Base-by-base conservation (phyloP, 2,797 vertebrate genomes). In the Petrocephalus schoutedeni region DNA sequence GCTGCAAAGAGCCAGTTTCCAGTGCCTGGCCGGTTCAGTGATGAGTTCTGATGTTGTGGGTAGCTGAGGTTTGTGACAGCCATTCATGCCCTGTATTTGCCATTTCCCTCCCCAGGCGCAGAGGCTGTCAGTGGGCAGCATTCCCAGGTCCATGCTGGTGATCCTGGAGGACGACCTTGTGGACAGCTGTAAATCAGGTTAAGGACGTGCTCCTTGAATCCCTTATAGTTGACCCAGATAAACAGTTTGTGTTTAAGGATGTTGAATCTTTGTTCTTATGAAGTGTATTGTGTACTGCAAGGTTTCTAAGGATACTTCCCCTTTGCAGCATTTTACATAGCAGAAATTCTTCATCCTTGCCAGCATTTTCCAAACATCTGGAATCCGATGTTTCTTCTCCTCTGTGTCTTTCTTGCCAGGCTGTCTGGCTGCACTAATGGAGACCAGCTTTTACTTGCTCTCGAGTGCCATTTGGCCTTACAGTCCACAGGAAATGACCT, bases 161-260 rank as follows among this genome's bases (percentile, higher is more conserved):
- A 93, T 97, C 90, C 94, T 99, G 87, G 98, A 99, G 94, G 97
- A 99, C 89, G 98, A 99, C 92, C 95, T 99, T 86, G 98, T 99
- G 36, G 98, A 99, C 92, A 93, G 93, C 88, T 99, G 98, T 93
- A 99, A 99, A 93, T 99, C 98, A 92, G 98, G 98, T 96, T 45
- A 71, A 53, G 54, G 53, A 19, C n/a, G 3, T 23, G 58, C 80
- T 71, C 83, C 10, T 4, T 77, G 32, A 36, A 36, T 36, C 67
- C 28, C 36, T 71, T 36, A 16, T 12, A 71, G 67, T 41, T 71
- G 67, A 32, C 67, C 32, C 28, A 71, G 67, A 71, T 71, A 36
- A 71, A 71, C 32, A 71, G 14, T 12, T 16, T 16, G 67, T 71
- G 67, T 71, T 4, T 36, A 36, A 7, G 67, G 67, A 4, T 71